phyloP scores from a whole-genome alignment of 2,113 vertebrate genomes.

The Dromas ardeola region DNA sequence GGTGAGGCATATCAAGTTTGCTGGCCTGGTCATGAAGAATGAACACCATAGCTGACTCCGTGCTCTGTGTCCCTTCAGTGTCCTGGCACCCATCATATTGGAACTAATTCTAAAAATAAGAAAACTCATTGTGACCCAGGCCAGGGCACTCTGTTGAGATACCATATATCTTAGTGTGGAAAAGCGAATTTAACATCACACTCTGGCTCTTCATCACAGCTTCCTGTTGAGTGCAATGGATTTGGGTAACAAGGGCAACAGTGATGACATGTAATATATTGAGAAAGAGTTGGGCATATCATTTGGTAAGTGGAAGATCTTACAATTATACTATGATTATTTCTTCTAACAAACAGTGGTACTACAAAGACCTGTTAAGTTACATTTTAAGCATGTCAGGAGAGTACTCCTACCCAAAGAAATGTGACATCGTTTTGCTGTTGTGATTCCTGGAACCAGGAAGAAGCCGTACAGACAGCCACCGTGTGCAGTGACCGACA shows the following conservation, averaged over 20 bases:
- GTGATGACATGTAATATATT: not conserved
- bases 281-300: not conserved
- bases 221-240: not conserved
- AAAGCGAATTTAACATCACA: not conserved
- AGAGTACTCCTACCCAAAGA: not conserved
- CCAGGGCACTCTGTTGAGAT: not conserved
- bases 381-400: not conserved
- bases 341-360: not conserved
- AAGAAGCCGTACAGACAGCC: not conserved
- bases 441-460: not conserved
- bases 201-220: not conserved
- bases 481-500: fast-evolving
- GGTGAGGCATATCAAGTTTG: not conserved
- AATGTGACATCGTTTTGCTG: not conserved
- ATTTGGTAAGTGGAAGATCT: not conserved
- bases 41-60: not conserved
- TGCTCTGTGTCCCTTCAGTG: not conserved
- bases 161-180: not conserved
- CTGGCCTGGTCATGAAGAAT: not conserved
- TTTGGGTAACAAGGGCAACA: not conserved
- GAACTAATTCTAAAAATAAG: not conserved
- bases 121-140: not conserved
- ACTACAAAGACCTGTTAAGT: not conserved
- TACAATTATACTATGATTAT: not conserved
- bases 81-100: not conserved